Conservation (phyloP, 2,113 vertebrate species). For the Chaetura pelagica region DNA sequence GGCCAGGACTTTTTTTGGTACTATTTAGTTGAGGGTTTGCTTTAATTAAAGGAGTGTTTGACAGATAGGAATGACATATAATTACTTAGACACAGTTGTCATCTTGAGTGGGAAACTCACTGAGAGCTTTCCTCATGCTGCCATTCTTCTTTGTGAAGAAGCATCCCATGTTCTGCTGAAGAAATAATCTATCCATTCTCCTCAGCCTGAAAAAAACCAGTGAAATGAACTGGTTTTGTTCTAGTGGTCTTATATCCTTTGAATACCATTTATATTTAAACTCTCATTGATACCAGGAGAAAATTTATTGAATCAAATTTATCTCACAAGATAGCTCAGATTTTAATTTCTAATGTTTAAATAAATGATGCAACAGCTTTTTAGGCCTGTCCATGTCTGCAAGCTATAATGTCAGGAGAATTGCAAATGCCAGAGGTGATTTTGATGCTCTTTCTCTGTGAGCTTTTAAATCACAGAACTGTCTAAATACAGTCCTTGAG, state of each 20-base stretch:
- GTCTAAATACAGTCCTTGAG: conserved; percentile 7
- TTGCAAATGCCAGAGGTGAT: neutral
- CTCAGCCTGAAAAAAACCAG: neutral
- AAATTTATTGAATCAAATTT: neutral
- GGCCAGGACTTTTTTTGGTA: neutral
- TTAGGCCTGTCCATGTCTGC: neutral
- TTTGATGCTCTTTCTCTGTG: neutral
- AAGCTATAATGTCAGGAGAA: neutral
- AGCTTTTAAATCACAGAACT: neutral
- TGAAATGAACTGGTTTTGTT: neutral
- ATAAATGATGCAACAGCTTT: neutral
- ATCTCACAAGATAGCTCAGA: neutral
- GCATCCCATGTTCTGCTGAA: neutral
- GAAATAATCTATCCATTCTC: neutral
- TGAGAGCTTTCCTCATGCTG: neutral
- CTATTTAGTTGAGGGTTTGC: neutral
- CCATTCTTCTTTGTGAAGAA: neutral
- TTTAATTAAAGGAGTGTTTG: neutral
- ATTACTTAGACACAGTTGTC: neutral
- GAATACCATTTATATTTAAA: neutral
- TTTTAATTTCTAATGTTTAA: neutral
- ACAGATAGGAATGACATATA: neutral
- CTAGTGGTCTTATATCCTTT: neutral
- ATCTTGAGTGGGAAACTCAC: neutral
- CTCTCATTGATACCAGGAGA: neutral